Evolutionary conservation across 2,113 vertebrate genomes (phyloP), one percentile per base, ranked within the genome.

Genomic region (Cinclus mexicanus): DNA sequence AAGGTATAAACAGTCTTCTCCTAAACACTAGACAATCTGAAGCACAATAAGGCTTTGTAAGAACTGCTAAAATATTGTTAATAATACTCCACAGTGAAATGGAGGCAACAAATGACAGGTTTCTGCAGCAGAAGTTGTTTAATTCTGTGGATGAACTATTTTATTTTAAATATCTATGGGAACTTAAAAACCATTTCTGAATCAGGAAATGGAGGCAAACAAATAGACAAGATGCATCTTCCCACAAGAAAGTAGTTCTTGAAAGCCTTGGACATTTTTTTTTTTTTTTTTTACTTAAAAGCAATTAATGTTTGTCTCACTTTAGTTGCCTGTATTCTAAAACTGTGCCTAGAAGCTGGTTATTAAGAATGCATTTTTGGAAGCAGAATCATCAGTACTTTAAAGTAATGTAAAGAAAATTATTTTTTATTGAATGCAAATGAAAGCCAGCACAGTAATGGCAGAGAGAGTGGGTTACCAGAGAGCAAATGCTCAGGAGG

Each of bases 321-420:
- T 63, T 75, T 56, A 17, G 25, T 72, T 91, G 89, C 65, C 56
- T 56, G 7, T 79, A 79, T 76, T 55, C 35, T 88, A 79, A 85
- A 90, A 88, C 67, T 70, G 28, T 70, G 39, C 59, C 59, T 91
- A 87, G 60, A 86, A 87, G 19, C 37, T 83, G 39, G 37, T 87
- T 95, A 84, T 82, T 81, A 78, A 50, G 44, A 37, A 12, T 23
- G 13, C 65, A 70, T 88, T 95, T 95, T 91, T 90, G 56, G 67
- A 93, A 93, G 39, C 33, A 61, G 25, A 39, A 33, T 42, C 20
- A 47, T 88, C 77, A 64, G 21, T 93, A 87, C 23, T 84, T 95
- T 65, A 61, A 91, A 89, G 63, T 80, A 83, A 90, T 85, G 86
- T 74, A 88, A 64, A 88, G 60, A 75, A 81, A 90, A 83, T 67